These are phyloP conservation scores for Oreochromis mossambicus DNA, from an alignment of 2,797 vertebrate genomes.

Conservation along the genomic window DNA sequence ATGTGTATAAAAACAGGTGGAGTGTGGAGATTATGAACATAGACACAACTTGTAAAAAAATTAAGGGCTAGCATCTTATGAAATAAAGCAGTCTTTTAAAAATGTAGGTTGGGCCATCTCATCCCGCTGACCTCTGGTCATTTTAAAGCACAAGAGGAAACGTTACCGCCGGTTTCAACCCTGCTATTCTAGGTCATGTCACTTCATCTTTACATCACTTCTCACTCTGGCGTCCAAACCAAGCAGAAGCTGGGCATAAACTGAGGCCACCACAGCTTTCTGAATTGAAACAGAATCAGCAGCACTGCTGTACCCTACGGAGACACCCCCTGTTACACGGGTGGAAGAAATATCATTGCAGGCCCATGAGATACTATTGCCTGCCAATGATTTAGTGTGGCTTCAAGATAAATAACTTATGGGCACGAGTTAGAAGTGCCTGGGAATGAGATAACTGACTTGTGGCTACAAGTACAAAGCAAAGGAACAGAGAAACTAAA, in stretches of 20 bases:
- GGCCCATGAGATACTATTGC: not conserved
- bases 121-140: not conserved
- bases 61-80: not conserved
- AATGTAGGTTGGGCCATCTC: not conserved
- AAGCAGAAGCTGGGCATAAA: not conserved
- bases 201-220: slow-evolving; percentile 40
- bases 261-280: not conserved
- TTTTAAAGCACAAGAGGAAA: not conserved
- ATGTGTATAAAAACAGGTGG: not conserved
- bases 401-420: not conserved
- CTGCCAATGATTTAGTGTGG: not conserved
- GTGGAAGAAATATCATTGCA: not conserved
- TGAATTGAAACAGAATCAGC: not conserved
- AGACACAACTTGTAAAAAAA: not conserved
- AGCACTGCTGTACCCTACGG: not conserved
- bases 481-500: not conserved
- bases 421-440: rapidly evolving
- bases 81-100: not conserved
- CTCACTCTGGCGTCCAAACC: not conserved
- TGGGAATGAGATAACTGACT: not conserved
- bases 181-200: slow-evolving; percentile 35
- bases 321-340: not conserved
- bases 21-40: not conserved
- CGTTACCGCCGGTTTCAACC: not conserved
- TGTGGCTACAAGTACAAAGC: not conserved